A percentile compares a stretch with the other conserved stretches of the same genome.
These are phyloP conservation scores for Galeopsomyia nigrocyanea DNA, from an alignment of 2,888 invertebrate genomes.

Conservation along the genomic window DNA sequence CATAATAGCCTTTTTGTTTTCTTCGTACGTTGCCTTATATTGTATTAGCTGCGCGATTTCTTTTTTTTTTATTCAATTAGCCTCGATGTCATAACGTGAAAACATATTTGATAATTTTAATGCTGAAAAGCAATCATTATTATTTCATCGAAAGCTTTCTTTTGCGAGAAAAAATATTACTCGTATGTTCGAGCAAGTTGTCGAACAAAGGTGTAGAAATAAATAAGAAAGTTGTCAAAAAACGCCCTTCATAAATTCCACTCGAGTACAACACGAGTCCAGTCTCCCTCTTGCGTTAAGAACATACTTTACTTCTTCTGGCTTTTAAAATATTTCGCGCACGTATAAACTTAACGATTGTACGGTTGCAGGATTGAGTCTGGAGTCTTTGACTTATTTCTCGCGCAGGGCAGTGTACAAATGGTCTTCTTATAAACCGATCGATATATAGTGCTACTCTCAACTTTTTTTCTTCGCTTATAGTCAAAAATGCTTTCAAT, in stretches of 20 bases:
- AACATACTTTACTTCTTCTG: conserved; percentile 23
- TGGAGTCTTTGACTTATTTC: conserved; percentile 30
- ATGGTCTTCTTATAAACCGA: conserved; percentile 14
- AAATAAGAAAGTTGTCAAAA: background rate
- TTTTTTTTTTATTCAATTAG: background rate
- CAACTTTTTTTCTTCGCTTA: background rate
- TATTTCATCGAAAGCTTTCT: background rate
- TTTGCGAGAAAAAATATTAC: too few species aligned
- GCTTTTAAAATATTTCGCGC: conserved; percentile 42
- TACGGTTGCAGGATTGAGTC: conserved; percentile 54
- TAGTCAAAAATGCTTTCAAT: conserved; percentile 22
- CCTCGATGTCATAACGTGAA: background rate
- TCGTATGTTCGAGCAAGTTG: too few species aligned
- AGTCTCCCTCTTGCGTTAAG: conserved; percentile 21
- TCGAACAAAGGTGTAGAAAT: too few species aligned
- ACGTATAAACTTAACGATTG: conserved; percentile 59
- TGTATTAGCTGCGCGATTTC: conserved; percentile 20
- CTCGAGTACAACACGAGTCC: conserved; percentile 23
- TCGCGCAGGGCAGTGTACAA: conserved; percentile 21
- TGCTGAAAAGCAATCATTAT: conserved; percentile 1
- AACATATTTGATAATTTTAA: background rate
- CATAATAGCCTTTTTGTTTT: conserved; percentile 1
- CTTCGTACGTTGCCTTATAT: conserved; percentile 13
- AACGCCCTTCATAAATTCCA: conserved; percentile 1
- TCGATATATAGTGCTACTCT: conserved; percentile 28